A percentile compares a stretch with the other conserved stretches of the same genome.
Conservation (phyloP, 2,888 invertebrate genomes). For the Clostera curtula region DNA sequence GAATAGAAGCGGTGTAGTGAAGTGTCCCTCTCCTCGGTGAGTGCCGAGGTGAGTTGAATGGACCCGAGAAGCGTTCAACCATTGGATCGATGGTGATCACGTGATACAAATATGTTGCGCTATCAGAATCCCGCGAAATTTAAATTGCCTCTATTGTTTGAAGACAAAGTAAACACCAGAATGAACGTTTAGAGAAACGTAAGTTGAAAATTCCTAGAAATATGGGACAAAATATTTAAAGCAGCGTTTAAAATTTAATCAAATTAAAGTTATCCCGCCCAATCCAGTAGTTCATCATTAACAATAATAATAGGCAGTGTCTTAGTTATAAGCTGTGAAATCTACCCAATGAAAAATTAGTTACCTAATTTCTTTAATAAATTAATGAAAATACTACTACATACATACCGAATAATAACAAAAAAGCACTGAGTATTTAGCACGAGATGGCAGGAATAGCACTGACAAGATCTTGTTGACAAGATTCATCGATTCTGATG, state of each 20-base stretch:
- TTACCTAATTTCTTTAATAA: too few species aligned
- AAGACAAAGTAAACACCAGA: background rate
- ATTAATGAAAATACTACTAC: too few species aligned
- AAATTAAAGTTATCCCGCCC: constrained; percentile 7
- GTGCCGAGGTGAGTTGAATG: constrained; percentile 70
- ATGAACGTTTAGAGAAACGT: background rate
- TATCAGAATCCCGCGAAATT: constrained; percentile 39
- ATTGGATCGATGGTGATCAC: constrained; percentile 74
- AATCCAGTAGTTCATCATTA: too few species aligned
- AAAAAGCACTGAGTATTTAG: too few species aligned
- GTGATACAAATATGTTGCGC: constrained; percentile 61
- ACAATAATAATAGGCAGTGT: too few species aligned
- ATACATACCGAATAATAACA: too few species aligned
- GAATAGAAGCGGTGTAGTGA: constrained; percentile 70
- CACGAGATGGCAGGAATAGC: too few species aligned
- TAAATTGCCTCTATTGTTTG: constrained; percentile 19
- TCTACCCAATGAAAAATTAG: too few species aligned
- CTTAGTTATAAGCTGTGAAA: too few species aligned
- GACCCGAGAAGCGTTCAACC: constrained; percentile 73
- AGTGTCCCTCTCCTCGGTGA: constrained; percentile 60
- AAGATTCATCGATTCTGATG: too few species aligned
- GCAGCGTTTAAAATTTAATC: constrained; percentile 4
- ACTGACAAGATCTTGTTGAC: too few species aligned
- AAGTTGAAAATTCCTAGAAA: background rate
- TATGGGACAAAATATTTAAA: constrained; percentile 1